Evolutionary conservation across 2,113 vertebrate species (phyloP), one percentile per base, ranked within the genome.

Genomic region (Phalacrocorax pelagicus): DNA sequence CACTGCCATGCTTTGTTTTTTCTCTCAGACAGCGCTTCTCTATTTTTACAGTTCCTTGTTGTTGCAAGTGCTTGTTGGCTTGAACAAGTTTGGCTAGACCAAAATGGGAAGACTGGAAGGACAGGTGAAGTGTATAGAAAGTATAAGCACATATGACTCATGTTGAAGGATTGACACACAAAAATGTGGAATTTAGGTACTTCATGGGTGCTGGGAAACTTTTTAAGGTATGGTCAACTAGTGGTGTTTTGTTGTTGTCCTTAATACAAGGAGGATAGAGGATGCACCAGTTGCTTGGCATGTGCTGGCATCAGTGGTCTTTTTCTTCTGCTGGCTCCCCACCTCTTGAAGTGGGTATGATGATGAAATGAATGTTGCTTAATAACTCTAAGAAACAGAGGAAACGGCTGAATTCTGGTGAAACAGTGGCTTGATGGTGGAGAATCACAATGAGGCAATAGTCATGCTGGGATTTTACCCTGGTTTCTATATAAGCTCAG

Each of bases 61-160:
- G 47, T 66, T 74, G 57, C 32, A 58, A 62, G 46, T 55, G 18
- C 42, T 77, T 92, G 10, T 70, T 74, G 67, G 5, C 46, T 70
- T 46, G 20, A 84, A 49, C 38, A 34, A 40, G 27, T 62, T 84
- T 44, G 24, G 15, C 19, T 73, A 27, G 44, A 59, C n/a, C n/a
- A 55, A 34, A 86, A 63, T 54, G 29, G 24, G 23, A 90, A 62
- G 49, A 21, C 19, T 49, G 6, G 20, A 70, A 54, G 23, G 30
- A 34, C 26, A 49, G 22, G 11, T 72, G 26, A 81, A 86, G 7
- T 58, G 4, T 46, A 15, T 26, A n/a, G 42, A 13, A 71, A 32
- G 6, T 18, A 1, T 74, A 84, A 42, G 12, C 15, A 20, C 0
- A 0, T 22, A 4, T 34, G 59, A 54, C 18, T 77, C 0, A 0